phyloP scores from a whole-genome alignment of 2,888 invertebrate genomes.

The Troides aeacus region DNA sequence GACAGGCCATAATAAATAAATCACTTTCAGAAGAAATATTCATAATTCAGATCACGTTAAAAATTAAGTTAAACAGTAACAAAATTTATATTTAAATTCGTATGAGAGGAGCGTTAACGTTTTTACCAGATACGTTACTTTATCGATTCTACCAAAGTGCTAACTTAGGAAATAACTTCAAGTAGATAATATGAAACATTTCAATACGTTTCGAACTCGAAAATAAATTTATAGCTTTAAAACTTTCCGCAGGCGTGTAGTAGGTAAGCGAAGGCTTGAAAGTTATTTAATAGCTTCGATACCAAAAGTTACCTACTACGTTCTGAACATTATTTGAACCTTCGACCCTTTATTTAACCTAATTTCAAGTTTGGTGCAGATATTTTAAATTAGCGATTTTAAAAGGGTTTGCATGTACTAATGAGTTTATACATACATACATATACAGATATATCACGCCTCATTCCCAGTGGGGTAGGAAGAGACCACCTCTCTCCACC shows the following conservation, averaged over 20 bases:
- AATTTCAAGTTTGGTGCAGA: no score
- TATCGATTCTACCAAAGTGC: background rate
- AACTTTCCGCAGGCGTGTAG: background rate
- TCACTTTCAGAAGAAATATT: no score
- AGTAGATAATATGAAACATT: constrained; percentile 10
- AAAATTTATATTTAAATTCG: background rate
- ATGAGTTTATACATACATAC: no score
- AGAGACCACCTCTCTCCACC: no score
- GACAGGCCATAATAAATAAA: no score
- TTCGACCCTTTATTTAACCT: no score
- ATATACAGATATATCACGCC: no score
- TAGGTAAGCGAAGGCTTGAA: background rate
- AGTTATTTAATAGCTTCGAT: background rate
- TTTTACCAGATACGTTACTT: background rate
- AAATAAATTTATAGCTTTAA: constrained; percentile 15
- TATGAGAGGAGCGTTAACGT: background rate
- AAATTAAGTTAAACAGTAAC: no score
- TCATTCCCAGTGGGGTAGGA: no score
- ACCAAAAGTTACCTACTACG: background rate
- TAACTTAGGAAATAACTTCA: constrained; percentile 6
- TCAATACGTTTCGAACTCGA: constrained; percentile 10
- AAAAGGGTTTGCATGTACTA: no score
- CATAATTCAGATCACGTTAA: no score
- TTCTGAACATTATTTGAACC: background rate
- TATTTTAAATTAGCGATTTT: no score